These are phyloP conservation scores for Psococerastis gibbosa DNA, from an alignment of 2,888 invertebrate species.

Conservation along the genomic window DNA sequence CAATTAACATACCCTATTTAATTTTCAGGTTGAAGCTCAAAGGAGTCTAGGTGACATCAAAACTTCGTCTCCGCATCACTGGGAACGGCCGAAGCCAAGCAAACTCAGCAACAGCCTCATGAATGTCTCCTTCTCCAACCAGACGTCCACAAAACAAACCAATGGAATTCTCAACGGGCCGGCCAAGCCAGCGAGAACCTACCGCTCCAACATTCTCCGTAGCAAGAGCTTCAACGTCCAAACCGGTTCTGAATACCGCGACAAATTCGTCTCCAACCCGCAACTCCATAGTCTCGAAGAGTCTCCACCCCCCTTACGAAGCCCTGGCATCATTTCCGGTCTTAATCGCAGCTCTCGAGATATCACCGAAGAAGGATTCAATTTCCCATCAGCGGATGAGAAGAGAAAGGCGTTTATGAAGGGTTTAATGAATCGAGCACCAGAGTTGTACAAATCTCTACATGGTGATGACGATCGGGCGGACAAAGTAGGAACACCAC, in stretches of 20 bases:
- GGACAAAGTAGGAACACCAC: constrained; percentile 21
- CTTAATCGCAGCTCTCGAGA: constrained; percentile 69
- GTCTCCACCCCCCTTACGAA: constrained; percentile 53
- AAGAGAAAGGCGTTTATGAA: constrained; percentile 49
- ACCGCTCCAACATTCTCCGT: constrained; percentile 50
- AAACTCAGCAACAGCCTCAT: constrained; percentile 18
- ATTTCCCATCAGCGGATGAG: constrained; percentile 2
- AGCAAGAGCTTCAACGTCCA: constrained; percentile 78
- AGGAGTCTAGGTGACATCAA: constrained; percentile 8
- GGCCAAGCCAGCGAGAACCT: constrained; percentile 59
- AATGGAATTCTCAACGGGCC: constrained; percentile 32
- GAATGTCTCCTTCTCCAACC: constrained; percentile 22
- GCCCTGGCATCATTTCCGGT: constrained; percentile 70
- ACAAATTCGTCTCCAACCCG: constrained; percentile 59
- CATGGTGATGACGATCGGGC: constrained; percentile 44
- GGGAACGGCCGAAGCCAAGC: neutral
- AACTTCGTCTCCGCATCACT: constrained; percentile 9
- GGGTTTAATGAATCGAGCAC: constrained; percentile 47
- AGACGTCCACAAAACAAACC: constrained; percentile 25
- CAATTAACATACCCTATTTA: neutral
- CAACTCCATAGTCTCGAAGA: constrained; percentile 52
- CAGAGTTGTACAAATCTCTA: constrained; percentile 49
- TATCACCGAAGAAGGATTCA: constrained; percentile 33
- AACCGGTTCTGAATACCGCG: constrained; percentile 32
- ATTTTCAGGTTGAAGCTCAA: constrained; percentile 6